Evolutionary conservation across 2,797 vertebrate genomes (phyloP).

Genomic region (Phyllotis vaccarum): DNA sequence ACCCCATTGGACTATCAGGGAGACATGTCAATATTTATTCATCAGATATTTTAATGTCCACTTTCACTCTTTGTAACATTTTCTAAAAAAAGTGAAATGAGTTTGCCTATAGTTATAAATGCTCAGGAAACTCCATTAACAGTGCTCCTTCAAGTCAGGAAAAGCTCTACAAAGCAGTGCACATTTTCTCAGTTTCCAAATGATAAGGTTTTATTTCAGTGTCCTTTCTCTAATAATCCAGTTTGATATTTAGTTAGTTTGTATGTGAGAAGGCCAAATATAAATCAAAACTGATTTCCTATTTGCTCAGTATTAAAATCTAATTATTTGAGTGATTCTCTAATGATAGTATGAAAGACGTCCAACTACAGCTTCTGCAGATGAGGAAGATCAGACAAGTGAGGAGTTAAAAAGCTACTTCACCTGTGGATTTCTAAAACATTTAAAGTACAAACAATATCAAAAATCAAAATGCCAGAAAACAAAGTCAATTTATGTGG

Average conservation of each 20-base stretch:
- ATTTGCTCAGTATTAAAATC: not conserved
- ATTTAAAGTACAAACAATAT: not conserved
- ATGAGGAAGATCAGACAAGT: not conserved
- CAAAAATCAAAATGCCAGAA: not conserved
- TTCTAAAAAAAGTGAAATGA: slow-evolving; percentile 14
- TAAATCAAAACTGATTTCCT: slow-evolving; percentile 2
- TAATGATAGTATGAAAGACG: not conserved
- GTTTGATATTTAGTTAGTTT: not conserved
- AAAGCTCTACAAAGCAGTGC: not conserved
- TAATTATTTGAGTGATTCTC: not conserved
- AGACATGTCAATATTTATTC: not conserved
- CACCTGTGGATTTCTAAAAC: not conserved
- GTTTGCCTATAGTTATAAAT: not conserved
- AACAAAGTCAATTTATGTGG: not conserved
- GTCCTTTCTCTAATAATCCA: not conserved
- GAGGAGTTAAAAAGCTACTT: not conserved
- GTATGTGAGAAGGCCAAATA: slow-evolving; percentile 31
- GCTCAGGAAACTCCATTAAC: not conserved
- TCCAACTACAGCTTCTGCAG: not conserved
- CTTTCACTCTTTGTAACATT: slow-evolving; percentile 45
- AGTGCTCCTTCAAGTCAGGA: slow-evolving; percentile 11
- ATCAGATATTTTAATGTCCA: not conserved
- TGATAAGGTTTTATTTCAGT: not conserved
- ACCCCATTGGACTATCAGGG: not conserved
- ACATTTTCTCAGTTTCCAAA: not conserved